These are phyloP conservation scores for Gerris buenoi DNA, from an alignment of 1,140 invertebrate species.

Conservation along the genomic window DNA sequence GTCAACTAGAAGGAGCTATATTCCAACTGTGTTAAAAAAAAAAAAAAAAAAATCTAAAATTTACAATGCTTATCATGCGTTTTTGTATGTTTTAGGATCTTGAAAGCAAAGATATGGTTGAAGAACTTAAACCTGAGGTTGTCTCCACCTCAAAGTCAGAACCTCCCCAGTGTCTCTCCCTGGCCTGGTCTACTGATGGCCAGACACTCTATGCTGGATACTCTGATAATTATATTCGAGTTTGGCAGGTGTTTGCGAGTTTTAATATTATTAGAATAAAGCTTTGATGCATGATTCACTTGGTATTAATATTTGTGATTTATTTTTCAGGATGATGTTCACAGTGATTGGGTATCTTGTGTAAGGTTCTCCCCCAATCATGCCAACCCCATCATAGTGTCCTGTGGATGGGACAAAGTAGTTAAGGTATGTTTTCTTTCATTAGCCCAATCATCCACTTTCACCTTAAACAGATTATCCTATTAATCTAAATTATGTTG, in stretches of 20 bases:
- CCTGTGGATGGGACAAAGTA: slow-evolving; percentile 94
- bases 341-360: slow-evolving; percentile 97
- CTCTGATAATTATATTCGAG: slow-evolving; percentile 93
- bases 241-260: slow-evolving; percentile 92
- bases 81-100: too few relatives aligned
- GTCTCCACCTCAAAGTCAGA: slow-evolving; percentile 67
- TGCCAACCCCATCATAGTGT: slow-evolving; percentile 96
- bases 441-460: too few relatives aligned
- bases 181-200: slow-evolving; percentile 98
- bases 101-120: slow-evolving; percentile 98
- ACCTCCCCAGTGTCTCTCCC: slow-evolving; percentile 86
- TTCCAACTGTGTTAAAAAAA: too few relatives aligned
- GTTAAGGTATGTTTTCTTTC: slow-evolving; percentile 58
- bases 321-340: slow-evolving; percentile 87
- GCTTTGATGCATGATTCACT: too few relatives aligned
- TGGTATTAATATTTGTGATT: too few relatives aligned
- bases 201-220: slow-evolving; percentile 98
- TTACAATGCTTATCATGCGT: too few relatives aligned
- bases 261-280: neutral
- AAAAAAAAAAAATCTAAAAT: too few relatives aligned
- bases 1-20: neutral
- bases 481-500: too few relatives aligned
- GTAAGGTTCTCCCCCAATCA: slow-evolving; percentile 98
- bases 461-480: too few relatives aligned
- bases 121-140: slow-evolving; percentile 92